A percentile compares a stretch with the other conserved stretches of the same genome.
Evolutionary conservation across 2,888 invertebrate genomes (phyloP).

Genomic region (Iphiclides podalirius): DNA sequence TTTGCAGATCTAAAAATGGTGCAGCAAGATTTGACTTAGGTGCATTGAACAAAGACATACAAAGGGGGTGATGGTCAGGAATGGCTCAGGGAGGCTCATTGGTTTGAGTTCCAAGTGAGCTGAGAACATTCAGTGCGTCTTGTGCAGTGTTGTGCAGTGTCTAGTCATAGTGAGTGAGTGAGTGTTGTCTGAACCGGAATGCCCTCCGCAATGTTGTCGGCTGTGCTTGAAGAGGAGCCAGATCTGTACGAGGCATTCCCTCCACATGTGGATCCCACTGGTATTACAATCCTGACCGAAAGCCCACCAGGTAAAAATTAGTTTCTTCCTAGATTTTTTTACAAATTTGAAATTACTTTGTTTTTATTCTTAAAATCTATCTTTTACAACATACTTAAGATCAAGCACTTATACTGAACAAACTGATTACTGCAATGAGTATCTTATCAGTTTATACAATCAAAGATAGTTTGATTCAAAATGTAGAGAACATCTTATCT

Average conservation of each 20-base stretch:
- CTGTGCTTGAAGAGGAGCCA: constrained; percentile 86
- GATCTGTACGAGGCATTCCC: constrained; percentile 90
- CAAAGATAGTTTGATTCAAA: constrained; percentile 16
- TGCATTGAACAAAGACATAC: constrained; percentile 44
- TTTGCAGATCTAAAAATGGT: constrained; percentile 79
- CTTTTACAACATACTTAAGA: constrained; percentile 3
- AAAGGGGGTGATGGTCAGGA: constrained; percentile 36
- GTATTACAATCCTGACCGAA: constrained; percentile 86
- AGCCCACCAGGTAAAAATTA: constrained; percentile 81
- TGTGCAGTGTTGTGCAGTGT: constrained; percentile 71
- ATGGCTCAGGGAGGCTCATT: constrained; percentile 63
- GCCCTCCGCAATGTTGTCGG: constrained; percentile 86
- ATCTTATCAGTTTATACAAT: constrained; percentile 19
- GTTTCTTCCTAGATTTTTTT: too few species aligned
- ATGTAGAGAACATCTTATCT: constrained; percentile 11
- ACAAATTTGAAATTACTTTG: too few species aligned
- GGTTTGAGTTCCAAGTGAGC: constrained; percentile 62
- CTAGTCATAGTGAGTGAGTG: constrained; percentile 60
- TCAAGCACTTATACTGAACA: constrained; percentile 1
- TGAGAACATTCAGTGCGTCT: constrained; percentile 48
- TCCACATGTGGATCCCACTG: constrained; percentile 89
- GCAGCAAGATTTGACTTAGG: constrained; percentile 80
- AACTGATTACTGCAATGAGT: constrained; percentile 4
- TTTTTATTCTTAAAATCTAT: too few species aligned
- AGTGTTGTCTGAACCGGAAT: constrained; percentile 61